Base-by-base conservation (phyloP, 2,888 invertebrate genomes). In the Rotaria socialis region DNA sequence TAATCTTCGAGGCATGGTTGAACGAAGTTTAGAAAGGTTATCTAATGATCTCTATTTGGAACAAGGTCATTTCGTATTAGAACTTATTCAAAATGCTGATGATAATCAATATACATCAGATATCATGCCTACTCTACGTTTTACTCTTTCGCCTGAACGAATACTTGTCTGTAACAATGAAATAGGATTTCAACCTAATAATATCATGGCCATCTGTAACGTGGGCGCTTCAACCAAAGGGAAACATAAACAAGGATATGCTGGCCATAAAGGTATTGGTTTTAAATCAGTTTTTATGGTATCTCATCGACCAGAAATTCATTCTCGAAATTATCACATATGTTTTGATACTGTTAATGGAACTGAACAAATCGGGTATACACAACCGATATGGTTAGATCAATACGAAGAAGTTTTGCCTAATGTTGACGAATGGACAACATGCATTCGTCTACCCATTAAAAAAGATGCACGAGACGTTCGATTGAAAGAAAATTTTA, bases 71-170 rank as follows among this genome's bases (percentile, higher is more conserved):
- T 91, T 91, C 89, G 90, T 91, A 24, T 88, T 91, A 60, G 91
- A 91, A 88, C 88, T 91, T 85, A 89, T 89, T n/a, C 91, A 91
- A 89, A 91, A 91, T 88, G 91, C 91, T 47, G 91, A 91, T 85
- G 91, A 91, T 88, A 91, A 91, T 87, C 86, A 87, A 85, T 91
- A 91, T 88, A 88, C 89, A 24, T 88, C 88, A n/a, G 87, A 88
- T 14, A 16, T 7, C 43, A 52, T 75, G 7, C 90, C 90, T 0
- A 87, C 90, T 14, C 89, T 90, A 50, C 88, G 89, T 86, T 91
- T 91, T 88, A 87, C 88, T 22, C 89, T 90, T 80, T 88, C 88
- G 41, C 56, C 85, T 10, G 88, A 88, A 84, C 88, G 88, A 67
- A 89, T 91, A 16, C 88, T 87, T 6, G 89, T 91, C 41, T 88